Percentiles rank a stretch among this genome's conserved stretches.
Evolutionary conservation across 1,140 invertebrate species (phyloP).

Genomic region (Hycleus cichorii): DNA sequence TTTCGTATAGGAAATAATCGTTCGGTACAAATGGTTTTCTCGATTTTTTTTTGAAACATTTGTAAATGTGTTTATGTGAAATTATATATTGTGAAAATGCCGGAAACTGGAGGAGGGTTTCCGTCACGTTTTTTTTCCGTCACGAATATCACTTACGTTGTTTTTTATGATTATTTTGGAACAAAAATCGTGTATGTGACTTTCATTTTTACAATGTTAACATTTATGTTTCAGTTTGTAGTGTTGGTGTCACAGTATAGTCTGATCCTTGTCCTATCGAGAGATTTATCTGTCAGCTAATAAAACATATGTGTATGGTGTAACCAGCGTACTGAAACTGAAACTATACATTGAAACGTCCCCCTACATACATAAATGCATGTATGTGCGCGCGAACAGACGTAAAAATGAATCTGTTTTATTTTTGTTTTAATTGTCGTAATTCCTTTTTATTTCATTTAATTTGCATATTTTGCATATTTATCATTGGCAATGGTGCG

Average conservation of each 20-base stretch:
- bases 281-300: slow-evolving; percentile 14
- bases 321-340: no score
- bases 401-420: no score
- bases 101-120: no score
- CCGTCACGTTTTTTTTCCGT: slow-evolving; percentile 8
- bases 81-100: no score
- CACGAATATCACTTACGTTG: slow-evolving; percentile 3
- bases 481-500: slow-evolving; percentile 1
- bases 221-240: slow-evolving; percentile 3
- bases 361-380: no score
- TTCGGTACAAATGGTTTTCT: neutral
- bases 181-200: slow-evolving; percentile 1
- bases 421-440: no score
- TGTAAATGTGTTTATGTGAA: no score
- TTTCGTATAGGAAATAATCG: no score
- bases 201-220: slow-evolving; percentile 8
- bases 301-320: slow-evolving; percentile 10
- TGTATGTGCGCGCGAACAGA: no score
- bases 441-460: neutral
- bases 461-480: slow-evolving; percentile 11
- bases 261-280: slow-evolving; percentile 1
- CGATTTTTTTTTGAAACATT: neutral
- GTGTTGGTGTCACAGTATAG: slow-evolving; percentile 1
- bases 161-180: no score
- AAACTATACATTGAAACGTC: no score